phyloP scores from a whole-genome alignment of 1,140 invertebrate genomes.

The Drosophila guanche region DNA sequence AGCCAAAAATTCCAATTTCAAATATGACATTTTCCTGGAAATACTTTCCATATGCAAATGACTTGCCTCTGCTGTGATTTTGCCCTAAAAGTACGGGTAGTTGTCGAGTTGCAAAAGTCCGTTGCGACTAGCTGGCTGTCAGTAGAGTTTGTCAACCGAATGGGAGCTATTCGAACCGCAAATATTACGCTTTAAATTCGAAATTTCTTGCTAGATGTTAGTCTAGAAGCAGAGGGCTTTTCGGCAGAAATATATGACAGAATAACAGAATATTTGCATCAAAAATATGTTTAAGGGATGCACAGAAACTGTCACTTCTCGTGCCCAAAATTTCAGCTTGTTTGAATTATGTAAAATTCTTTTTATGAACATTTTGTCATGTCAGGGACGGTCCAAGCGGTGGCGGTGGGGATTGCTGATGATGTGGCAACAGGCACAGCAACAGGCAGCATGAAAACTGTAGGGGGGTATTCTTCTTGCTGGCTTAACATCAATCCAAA shows the following conservation, averaged over 20 bases:
- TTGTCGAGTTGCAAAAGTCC: no score
- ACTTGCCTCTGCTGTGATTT: background rate
- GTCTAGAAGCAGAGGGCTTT: no score
- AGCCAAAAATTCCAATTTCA: conserved; percentile 34
- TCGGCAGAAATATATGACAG: conserved; percentile 25
- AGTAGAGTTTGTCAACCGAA: no score
- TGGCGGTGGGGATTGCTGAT: background rate
- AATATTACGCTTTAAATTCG: background rate
- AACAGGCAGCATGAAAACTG: no score
- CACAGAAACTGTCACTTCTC: background rate
- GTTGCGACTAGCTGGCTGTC: no score
- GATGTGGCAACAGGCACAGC: background rate
- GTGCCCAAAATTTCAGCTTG: no score
- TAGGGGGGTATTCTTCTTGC: no score
- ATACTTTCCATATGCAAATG: conserved; percentile 52
- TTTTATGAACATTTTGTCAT: conserved; percentile 60
- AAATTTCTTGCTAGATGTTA: no score
- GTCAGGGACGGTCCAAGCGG: conserved; percentile 20
- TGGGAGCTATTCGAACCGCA: no score
- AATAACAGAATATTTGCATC: conserved; percentile 17
- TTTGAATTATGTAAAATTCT: conserved; percentile 66
- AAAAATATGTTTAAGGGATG: conserved; percentile 12
- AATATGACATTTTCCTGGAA: conserved; percentile 33
- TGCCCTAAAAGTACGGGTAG: background rate
- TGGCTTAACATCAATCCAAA: background rate